These are phyloP conservation scores for Caenorhabditis brenneri DNA, from an alignment of 1,140 invertebrate genomes.

Conservation along the genomic window DNA sequence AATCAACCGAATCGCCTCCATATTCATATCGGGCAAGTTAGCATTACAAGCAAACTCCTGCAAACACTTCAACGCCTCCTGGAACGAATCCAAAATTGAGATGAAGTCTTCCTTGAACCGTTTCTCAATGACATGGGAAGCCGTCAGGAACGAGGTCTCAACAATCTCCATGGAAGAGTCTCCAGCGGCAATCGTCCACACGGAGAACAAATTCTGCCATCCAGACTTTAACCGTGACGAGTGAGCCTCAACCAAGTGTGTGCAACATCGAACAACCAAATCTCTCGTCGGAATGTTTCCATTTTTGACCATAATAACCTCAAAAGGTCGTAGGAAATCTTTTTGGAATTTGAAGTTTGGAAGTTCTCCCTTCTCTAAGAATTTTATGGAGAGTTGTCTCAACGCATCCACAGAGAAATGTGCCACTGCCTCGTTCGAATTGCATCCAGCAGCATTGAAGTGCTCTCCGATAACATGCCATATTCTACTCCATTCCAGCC, in stretches of 20 bases:
- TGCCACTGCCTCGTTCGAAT: conserved; percentile 90
- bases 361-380: conserved; percentile 99
- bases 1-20: conserved; percentile 97
- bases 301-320: conserved; percentile 74
- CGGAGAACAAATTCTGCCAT: conserved; percentile 99
- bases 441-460: conserved; percentile 79
- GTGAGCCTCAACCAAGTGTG: conserved; percentile 98
- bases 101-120: conserved; percentile 91
- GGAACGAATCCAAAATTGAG: conserved; percentile 93
- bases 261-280: conserved; percentile 97
- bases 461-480: conserved; percentile 83
- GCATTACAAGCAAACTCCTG: conserved; percentile 97
- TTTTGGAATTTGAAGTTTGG: conserved; percentile 99
- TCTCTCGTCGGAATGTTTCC: conserved; percentile 89
- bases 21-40: conserved; percentile 76
- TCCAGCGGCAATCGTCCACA: conserved; percentile 91
- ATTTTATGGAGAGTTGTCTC: conserved; percentile 96
- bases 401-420: conserved; percentile 98
- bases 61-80: conserved; percentile 98
- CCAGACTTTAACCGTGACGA: conserved; percentile 95
- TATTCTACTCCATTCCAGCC: conserved; percentile 96
- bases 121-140: conserved; percentile 75
- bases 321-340: conserved; percentile 96
- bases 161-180: conserved; percentile 51
- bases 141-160: conserved; percentile 40